phyloP scores from a whole-genome alignment of 2,797 vertebrate genomes.

The Dromococcyx pavoninus region DNA sequence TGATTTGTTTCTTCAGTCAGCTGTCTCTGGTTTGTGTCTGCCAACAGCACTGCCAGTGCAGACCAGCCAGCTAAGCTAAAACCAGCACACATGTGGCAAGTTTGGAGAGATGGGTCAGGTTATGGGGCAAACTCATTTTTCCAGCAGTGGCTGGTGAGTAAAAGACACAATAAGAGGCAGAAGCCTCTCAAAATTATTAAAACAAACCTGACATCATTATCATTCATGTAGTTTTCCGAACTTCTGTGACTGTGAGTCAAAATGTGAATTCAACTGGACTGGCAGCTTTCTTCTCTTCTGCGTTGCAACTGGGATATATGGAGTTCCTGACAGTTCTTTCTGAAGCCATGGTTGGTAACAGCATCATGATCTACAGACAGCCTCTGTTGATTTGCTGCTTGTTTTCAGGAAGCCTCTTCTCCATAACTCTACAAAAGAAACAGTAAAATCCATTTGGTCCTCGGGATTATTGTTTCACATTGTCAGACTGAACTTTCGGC shows the following conservation, averaged over 20 bases:
- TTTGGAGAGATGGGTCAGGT: not conserved
- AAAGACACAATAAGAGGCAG: not conserved
- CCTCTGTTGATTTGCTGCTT: not conserved
- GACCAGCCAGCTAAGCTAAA: fast-evolving
- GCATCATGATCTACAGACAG: fast-evolving
- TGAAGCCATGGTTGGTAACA: not conserved
- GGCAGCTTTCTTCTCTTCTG: not conserved
- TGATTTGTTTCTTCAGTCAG: not conserved
- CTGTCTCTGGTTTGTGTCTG: not conserved
- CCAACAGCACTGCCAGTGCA: not conserved
- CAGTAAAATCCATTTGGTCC: not conserved
- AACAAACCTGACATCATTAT: not conserved
- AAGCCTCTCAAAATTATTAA: not conserved
- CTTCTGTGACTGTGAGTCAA: not conserved
- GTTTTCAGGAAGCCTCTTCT: not conserved
- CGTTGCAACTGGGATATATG: not conserved
- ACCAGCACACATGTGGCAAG: fast-evolving
- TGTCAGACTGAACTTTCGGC: not conserved
- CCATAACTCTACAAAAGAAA: not conserved
- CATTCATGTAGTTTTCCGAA: not conserved
- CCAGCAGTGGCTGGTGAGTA: not conserved
- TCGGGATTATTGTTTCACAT: not conserved
- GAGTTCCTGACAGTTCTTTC: not conserved
- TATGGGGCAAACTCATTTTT: not conserved
- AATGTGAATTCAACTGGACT: not conserved